A percentile compares a stretch with the other conserved stretches of the same genome.
Conservation (phyloP, 2,888 invertebrate species). For the Dolomedes plantarius region DNA sequence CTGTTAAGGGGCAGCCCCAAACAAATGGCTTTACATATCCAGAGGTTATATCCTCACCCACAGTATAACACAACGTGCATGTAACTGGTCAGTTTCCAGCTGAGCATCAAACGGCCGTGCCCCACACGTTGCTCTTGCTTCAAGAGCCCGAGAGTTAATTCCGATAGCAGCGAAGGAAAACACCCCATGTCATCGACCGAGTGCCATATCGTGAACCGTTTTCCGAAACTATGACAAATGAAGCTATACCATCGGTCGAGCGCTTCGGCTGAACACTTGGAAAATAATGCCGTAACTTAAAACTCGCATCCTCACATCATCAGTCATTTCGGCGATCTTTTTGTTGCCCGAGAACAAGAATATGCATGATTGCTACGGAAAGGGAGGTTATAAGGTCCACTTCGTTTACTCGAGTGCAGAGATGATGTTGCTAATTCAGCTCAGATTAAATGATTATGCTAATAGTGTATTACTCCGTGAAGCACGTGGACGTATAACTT, state of each 20-base stretch:
- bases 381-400: conserved; percentile 8
- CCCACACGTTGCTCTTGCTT: neutral
- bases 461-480: neutral
- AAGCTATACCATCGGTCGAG: neutral
- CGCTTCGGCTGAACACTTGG: neutral
- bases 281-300: conserved; percentile 11
- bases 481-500: no score
- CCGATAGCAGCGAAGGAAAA: neutral
- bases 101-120: neutral
- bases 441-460: neutral
- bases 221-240: conserved; percentile 1
- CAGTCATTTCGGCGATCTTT: conserved; percentile 1
- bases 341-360: neutral
- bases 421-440: neutral
- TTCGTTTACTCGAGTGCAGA: neutral
- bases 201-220: neutral
- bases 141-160: neutral
- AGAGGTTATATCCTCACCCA: neutral
- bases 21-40: neutral
- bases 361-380: neutral
- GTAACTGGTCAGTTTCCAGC: neutral
- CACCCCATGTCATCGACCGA: neutral
- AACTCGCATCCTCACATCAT: conserved; percentile 1
- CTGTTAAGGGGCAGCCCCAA: neutral
- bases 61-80: neutral